Percentiles rank a stretch among this genome's conserved stretches.
These are phyloP conservation scores for Sebastes vulpes DNA, from an alignment of 2,797 vertebrate genomes.

Conservation along the genomic window DNA sequence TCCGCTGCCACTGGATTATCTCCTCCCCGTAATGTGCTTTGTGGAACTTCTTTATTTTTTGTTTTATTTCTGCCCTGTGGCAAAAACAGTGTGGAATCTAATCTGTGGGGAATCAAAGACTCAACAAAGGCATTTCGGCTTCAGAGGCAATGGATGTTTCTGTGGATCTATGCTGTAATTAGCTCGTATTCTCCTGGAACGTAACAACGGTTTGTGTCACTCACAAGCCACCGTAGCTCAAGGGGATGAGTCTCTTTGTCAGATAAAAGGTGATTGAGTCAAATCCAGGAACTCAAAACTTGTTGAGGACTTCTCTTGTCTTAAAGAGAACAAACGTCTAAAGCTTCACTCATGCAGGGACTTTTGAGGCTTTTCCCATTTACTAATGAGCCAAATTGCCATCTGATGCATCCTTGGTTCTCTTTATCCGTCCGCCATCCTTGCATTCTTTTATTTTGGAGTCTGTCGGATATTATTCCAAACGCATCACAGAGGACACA, in stretches of 20 bases:
- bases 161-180: constrained; percentile 27
- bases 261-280: not conserved
- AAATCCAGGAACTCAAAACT: not conserved
- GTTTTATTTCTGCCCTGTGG: constrained; percentile 25
- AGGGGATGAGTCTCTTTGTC: not conserved
- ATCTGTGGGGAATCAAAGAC: constrained; percentile 17
- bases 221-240: constrained; percentile 30
- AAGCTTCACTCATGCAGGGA: not conserved
- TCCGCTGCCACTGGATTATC: constrained; percentile 37
- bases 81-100: constrained; percentile 5
- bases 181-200: not conserved
- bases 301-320: not conserved
- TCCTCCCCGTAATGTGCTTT: constrained; percentile 19
- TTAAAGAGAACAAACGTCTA: not conserved
- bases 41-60: constrained; percentile 8
- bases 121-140: constrained; percentile 12
- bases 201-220: constrained; percentile 9
- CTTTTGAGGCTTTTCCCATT: constrained; percentile 4
- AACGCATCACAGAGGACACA: not conserved
- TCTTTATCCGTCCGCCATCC: not conserved
- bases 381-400: not conserved
- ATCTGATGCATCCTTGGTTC: not conserved
- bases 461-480: not conserved
- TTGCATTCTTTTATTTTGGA: not conserved
- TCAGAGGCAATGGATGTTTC: not conserved